Percentiles rank a stretch among this genome's conserved stretches.
Conservation (phyloP, 2,113 vertebrate species). For the Corvus hawaiiensis region DNA sequence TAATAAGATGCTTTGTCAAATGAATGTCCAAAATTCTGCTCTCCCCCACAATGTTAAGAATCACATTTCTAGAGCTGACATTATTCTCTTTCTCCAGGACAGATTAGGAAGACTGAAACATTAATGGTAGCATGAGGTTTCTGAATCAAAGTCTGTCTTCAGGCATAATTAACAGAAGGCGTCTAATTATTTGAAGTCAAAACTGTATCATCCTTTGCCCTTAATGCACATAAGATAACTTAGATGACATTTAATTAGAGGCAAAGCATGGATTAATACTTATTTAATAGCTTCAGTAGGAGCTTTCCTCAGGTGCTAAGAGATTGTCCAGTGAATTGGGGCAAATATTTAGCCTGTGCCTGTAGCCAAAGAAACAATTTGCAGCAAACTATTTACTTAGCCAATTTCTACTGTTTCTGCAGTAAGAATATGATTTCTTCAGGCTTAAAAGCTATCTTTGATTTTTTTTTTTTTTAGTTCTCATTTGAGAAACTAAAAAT, state of each 20-base stretch:
- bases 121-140: background rate
- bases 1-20: conserved; percentile 15
- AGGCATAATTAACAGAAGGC: background rate
- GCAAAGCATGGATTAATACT: conserved; percentile 11
- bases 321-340: background rate
- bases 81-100: background rate
- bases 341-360: background rate
- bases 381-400: background rate
- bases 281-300: background rate
- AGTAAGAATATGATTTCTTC: background rate
- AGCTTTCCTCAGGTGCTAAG: background rate
- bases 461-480: background rate
- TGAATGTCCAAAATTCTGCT: background rate
- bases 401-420: background rate
- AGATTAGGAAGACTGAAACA: background rate
- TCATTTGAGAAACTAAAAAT: background rate
- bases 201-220: conserved; percentile 29
- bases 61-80: background rate
- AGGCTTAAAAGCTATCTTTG: background rate
- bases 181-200: conserved; percentile 32
- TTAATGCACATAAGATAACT: conserved; percentile 18
- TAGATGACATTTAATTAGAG: conserved; percentile 47
- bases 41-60: background rate
- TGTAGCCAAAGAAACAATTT: conserved; percentile 7
- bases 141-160: conserved; percentile 22